phyloP scores from a whole-genome alignment of 2,797 vertebrate species.

The Enteromius argenteus region DNA sequence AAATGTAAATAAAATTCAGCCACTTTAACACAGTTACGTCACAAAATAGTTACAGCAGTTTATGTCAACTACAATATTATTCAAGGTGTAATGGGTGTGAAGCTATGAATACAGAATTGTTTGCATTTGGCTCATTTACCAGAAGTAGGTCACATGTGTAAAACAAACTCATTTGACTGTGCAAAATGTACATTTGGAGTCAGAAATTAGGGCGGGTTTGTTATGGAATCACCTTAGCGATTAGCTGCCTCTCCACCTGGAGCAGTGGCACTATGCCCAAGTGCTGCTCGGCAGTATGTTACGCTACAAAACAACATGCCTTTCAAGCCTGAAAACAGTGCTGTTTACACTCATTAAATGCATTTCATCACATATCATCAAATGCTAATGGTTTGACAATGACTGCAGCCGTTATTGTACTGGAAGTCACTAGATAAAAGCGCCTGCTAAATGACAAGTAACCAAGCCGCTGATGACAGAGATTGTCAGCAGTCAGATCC shows the following conservation, averaged over 20 bases:
- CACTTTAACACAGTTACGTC: neutral
- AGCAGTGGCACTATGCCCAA: constrained; percentile 65
- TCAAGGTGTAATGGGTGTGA: constrained; percentile 4
- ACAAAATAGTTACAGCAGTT: neutral
- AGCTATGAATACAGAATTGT: constrained; percentile 10
- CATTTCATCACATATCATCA: constrained; percentile 55
- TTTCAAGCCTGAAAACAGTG: constrained; percentile 46
- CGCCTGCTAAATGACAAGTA: constrained; percentile 23
- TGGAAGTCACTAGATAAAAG: constrained; percentile 30
- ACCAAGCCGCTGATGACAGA: constrained; percentile 18
- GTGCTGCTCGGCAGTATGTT: constrained; percentile 46
- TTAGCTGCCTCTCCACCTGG: constrained; percentile 64
- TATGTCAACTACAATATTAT: constrained; percentile 13
- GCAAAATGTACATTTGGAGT: constrained; percentile 51
- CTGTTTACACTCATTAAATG: constrained; percentile 55
- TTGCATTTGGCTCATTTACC: constrained; percentile 39
- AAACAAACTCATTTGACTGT: constrained; percentile 55
- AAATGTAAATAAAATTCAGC: neutral
- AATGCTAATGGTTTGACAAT: constrained; percentile 33
- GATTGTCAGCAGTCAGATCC: constrained; percentile 26
- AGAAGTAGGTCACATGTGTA: constrained; percentile 29
- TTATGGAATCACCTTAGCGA: constrained; percentile 61
- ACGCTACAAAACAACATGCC: constrained; percentile 43
- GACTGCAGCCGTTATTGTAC: constrained; percentile 7
- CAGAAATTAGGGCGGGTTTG: constrained; percentile 58